Conservation (phyloP, 2,113 vertebrate species). For the Sapayoa aenigma region DNA sequence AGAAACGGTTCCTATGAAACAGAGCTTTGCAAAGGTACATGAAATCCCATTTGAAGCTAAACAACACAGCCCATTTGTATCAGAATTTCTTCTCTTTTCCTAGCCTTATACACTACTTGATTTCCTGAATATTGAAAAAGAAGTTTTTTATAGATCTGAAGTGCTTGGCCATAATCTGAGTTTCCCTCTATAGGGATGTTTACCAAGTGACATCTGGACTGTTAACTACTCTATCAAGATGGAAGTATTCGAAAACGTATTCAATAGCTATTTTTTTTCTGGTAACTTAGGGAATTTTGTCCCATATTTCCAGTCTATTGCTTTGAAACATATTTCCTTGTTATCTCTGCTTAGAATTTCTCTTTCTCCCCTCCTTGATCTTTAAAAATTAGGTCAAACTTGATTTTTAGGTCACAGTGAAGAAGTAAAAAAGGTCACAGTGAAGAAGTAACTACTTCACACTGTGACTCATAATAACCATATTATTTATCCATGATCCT, state of each 20-base stretch:
- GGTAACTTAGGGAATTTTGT: neutral
- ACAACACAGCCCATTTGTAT: neutral
- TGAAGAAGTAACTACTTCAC: neutral
- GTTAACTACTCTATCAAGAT: neutral
- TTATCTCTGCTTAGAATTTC: neutral
- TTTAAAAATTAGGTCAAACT: conserved; percentile 27
- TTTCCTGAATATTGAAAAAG: neutral
- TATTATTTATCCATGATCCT: neutral
- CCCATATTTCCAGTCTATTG: neutral
- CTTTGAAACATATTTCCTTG: neutral
- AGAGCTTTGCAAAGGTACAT: neutral
- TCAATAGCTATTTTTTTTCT: neutral
- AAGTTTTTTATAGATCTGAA: neutral
- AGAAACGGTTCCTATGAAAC: neutral
- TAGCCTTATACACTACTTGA: neutral
- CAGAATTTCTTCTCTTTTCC: neutral
- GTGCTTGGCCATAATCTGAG: neutral
- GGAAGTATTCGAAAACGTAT: neutral
- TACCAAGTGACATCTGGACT: neutral
- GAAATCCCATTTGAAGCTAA: neutral
- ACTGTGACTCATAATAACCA: neutral
- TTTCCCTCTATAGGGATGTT: neutral
- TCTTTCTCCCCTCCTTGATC: neutral
- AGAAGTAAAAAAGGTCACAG: conserved; percentile 15
- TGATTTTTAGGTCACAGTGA: conserved; percentile 9